Base-by-base conservation (phyloP, 2,888 invertebrate species). In the Xestia ashworthii region DNA sequence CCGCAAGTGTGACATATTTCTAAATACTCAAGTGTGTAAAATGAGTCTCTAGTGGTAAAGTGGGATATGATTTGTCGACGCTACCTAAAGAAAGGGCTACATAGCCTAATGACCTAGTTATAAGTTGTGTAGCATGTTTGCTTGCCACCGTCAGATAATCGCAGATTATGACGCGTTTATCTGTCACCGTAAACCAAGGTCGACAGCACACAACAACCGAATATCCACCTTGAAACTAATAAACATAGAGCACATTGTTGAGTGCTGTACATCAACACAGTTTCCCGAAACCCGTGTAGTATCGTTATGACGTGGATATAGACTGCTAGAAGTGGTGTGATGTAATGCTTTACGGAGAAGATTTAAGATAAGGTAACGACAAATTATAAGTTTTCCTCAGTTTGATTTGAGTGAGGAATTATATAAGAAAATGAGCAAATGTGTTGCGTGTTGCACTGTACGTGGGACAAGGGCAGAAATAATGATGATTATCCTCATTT, bases 161-260 rank as follows among this genome's bases (percentile, higher is more conserved):
- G 84, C 78, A 86, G 90, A 91, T 91, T 91, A 91, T 87, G 86
- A 88, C 87, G 86, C 76, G 87, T 87, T 90, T 90, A 85, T 88
- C 84, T 83, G 86, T 81, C 78, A 83, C 74, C 74, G 78, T 38
- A 60, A 73, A 71, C 74, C 68, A 78, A 84, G 65, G 78, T 75
- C 68, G 81, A 70, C 8, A 22, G 11, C 38, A 62, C 19, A 44
- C 22, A 19, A 19, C 22, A 74, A 48, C 48, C 6, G 3, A 82
- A 71, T 67, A 69, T 58, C 64, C 71, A 78, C 71, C 82, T 76
- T 84, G 32, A 48, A 0, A 0, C 1, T 12, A 66, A 53, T 60
- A 3, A 5, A 12, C 19, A 67, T 74, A 78, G 25, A 74, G 76
- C 71, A 46, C 65, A 78, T 41, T 64, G 11, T 72, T 32, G 58